Evolutionary conservation across 2,113 vertebrate genomes (phyloP), one percentile per base, ranked within the genome.

Genomic region (Arothron firmamentum): DNA sequence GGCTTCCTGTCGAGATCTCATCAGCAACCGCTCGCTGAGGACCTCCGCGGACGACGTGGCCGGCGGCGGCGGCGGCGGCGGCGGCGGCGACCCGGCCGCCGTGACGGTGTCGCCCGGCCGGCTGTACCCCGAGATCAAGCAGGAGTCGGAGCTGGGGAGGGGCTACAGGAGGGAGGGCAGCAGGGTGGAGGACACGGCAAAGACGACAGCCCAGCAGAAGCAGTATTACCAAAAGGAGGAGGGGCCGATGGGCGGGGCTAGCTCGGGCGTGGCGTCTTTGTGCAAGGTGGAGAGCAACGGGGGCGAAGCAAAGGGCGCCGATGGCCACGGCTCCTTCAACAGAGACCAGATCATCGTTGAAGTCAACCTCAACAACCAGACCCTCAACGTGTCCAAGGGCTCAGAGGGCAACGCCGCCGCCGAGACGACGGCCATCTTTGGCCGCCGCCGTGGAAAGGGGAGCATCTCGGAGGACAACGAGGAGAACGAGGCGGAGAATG

Each of bases 341-440:
- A 75, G 91, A 6, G 93, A 98, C 69, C 96, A 97, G 86, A 98
- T 98, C 88, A 98, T 98, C 0, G 96, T 98, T 54, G 96, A 98
- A 88, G 96, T 98, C 76, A 98, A 98, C 80, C 93, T 98, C 70
- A 98, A 98, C 88, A 98, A 98, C 87, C 95, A 98, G 87, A 98
- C 95, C 0, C 90, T 98, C 28, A 97, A 98, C 0, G 96, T 98
- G 71, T 98, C 95, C 38, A 97, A 95, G 25, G 95, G 95, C 18
- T 90, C 65, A 0, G 94, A 97, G 70, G 92, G 93, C 5, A 95
- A 95, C 71, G 77, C 87, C 0, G 0, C 81, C 69, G 64, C 83
- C 0, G 88, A 93, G 1, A 74, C 87, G 17, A 61, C 88, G 1
- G 28, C 72, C 2, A 63, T n/a, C 60, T 85, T 89, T n/a, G 52